Evolutionary conservation across 2,888 invertebrate species (phyloP), one percentile per base, ranked within the genome.

Genomic region (Ligdia adustata): DNA sequence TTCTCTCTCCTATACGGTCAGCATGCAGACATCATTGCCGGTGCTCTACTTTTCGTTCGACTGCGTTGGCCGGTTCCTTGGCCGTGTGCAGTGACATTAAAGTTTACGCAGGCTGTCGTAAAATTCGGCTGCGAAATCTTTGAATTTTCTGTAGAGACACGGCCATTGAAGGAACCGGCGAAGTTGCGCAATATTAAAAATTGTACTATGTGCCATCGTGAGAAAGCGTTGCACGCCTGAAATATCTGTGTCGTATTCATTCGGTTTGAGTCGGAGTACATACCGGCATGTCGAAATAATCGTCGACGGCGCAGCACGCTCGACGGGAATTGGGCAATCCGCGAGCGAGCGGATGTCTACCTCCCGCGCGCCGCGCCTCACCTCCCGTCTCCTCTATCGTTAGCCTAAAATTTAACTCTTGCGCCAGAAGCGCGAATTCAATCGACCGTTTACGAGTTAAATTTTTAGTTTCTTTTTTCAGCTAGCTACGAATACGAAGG

Each of bases 1-100:
- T 94, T 93, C 93, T 93, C 93, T 93, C 93, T 93, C 93, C 93
- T 93, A 94, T 93, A 90, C 88, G 90, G 85, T 83, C 75, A 83
- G 85, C 91, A 91, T 91, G 75, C 79, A 71, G 68, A 61, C 82
- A 56, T 69, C 90, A 34, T 41, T 41, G 22, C 46, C 57, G 37
- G 9, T 47, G 22, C 1, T 22, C 7, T 5, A 18, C 18, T 7
- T 22, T 2, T n/a, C 22, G 1, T 22, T 22, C 22, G n/a, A n/a
- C n/a, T n/a, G 16, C 22, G 0, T 22, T n/a, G 3, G 11, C 29
- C 41, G 27, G 12, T 38, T 56, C 50, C 47, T 56, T 58, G 64
- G 69, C 69, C 66, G 70, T 79, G 83, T 83, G 75, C 89, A 89
- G 90, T 90, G 89, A 85, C 79, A 82, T 87, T 81, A 78, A 85